Evolutionary conservation across 2,113 vertebrate species (phyloP), one percentile per base, ranked within the genome.

Genomic region (Smithornis capensis): DNA sequence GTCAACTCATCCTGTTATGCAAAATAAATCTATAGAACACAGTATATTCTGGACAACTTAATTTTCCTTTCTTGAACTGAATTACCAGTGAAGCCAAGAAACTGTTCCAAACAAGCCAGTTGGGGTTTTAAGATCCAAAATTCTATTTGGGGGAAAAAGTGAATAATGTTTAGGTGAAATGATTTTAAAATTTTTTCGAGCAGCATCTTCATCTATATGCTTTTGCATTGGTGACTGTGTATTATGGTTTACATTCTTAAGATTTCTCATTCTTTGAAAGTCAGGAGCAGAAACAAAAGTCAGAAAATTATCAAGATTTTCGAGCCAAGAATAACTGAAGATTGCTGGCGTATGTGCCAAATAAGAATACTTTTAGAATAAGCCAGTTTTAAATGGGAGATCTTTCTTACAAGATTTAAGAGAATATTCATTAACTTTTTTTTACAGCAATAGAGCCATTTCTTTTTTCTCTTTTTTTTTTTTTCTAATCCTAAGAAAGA

Each of bases 251-350:
- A 6, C 21, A 50, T 60, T 52, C 10, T 76, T 67, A 65, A 16
- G 15, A 75, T 44, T 53, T 14, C 4, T 49, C 14, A 23, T 60
- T 69, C 11, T 77, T 17, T 3, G 4, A 37, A 12, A 59, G 3
- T 35, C 4, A 68, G 12, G 4, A 1, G 0, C 55, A 4, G 11
- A 2, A 19, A 64, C 29, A 44, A 62, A 33, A 1, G 47, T 4
- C 14, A 62, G n/a, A 62, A 75, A 71, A 59, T 70, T 63, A 45
- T 4, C 1, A 42, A 49, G 22, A 52, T 49, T 80, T 88, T 87
- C 19, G 42, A 56, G 42, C 17, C 15, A 87, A 60, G 6, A 60
- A 19, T 8, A 53, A 50, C 7, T 10, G 10, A 60, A 44, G 42
- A 45, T 3, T 74, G 2, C 10, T 89, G 53, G 12, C 10, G 18